These are phyloP conservation scores for Monomorium pharaonis DNA, from an alignment of 1,140 invertebrate species.

Conservation along the genomic window DNA sequence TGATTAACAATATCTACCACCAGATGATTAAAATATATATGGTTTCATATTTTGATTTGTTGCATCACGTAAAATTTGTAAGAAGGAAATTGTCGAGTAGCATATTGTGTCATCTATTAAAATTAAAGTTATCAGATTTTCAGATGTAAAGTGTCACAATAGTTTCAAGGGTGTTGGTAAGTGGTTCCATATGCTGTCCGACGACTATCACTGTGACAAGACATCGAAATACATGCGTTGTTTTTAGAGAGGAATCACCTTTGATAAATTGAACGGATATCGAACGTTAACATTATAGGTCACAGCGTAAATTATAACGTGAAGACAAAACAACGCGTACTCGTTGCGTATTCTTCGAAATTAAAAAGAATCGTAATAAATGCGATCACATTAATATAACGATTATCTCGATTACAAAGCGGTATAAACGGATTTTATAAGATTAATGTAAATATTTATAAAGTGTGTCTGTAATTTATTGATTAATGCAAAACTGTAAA, in stretches of 20 bases:
- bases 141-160: neutral
- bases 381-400: neutral
- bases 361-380: neutral
- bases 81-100: neutral
- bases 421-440: neutral
- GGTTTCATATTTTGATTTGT: slow-evolving; percentile 21
- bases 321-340: slow-evolving; percentile 44
- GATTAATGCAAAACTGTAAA: neutral
- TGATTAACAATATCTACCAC: slow-evolving; percentile 41
- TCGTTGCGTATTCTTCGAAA: neutral
- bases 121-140: slow-evolving; percentile 40
- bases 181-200: slow-evolving; percentile 10
- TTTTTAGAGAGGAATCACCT: slow-evolving; percentile 48
- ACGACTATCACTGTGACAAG: slow-evolving; percentile 7
- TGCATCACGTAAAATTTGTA: slow-evolving; percentile 30
- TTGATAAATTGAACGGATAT: slow-evolving; percentile 46
- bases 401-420: neutral
- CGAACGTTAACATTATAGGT: slow-evolving; percentile 52
- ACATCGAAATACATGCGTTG: neutral
- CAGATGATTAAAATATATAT: neutral
- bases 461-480: neutral
- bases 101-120: neutral
- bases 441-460: neutral
- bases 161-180: neutral
- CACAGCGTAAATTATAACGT: slow-evolving; percentile 46